These are phyloP conservation scores for Parnassius smintheus DNA, from an alignment of 2,888 invertebrate species.

Conservation along the genomic window DNA sequence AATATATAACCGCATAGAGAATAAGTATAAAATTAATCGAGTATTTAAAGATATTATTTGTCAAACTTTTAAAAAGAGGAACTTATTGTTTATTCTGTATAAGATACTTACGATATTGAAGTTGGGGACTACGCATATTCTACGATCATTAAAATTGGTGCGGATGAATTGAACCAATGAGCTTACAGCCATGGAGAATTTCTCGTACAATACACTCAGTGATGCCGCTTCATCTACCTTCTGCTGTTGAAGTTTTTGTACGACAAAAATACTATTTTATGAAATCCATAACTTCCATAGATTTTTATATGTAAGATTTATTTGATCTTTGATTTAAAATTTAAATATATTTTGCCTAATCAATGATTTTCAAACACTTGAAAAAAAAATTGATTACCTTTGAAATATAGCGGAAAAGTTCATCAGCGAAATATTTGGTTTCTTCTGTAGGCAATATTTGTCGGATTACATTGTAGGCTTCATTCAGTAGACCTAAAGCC, in stretches of 20 bases:
- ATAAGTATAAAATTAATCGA: no score
- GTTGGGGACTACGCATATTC: conserved; percentile 42
- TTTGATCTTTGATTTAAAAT: no score
- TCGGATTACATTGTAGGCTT: conserved; percentile 78
- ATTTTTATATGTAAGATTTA: no score
- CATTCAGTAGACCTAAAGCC: conserved; percentile 74
- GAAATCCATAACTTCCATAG: no score
- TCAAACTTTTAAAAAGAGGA: no score
- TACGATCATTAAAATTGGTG: conserved; percentile 54
- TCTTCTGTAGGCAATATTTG: conserved; percentile 84
- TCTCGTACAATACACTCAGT: conserved; percentile 82
- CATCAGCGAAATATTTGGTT: conserved; percentile 80
- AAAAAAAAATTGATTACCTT: conserved; percentile 67
- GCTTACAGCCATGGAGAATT: conserved; percentile 79
- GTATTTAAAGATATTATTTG: no score
- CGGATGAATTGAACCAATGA: conserved; percentile 74
- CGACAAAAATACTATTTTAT: not conserved
- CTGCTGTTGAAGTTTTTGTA: conserved; percentile 81
- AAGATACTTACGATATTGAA: conserved; percentile 51
- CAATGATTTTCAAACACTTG: no score
- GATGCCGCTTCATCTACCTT: conserved; percentile 83
- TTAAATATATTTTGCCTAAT: no score
- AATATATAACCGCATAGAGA: no score
- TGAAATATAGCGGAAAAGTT: conserved; percentile 82
- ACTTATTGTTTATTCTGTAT: no score